Evolutionary conservation across 2,113 vertebrate species (phyloP).

Genomic region (Takifugu bimaculatus): DNA sequence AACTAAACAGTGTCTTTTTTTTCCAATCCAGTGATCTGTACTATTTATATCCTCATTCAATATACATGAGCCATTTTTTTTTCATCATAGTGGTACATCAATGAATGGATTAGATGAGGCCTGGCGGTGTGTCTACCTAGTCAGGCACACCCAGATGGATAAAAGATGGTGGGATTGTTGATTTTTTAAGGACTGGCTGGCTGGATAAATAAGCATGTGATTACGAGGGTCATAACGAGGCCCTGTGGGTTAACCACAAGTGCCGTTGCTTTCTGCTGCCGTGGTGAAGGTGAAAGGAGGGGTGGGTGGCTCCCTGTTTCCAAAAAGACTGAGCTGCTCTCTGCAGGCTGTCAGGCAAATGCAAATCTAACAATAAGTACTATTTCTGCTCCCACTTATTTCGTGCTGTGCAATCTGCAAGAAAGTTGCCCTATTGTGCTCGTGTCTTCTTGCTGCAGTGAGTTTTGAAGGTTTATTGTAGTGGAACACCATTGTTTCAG

Average conservation of each 20-base stretch:
- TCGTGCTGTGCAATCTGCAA: slow-evolving; percentile 13
- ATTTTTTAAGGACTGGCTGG: slow-evolving; percentile 34
- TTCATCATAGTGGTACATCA: slow-evolving; percentile 52
- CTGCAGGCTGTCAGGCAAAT: slow-evolving; percentile 28
- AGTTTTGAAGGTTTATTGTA: slow-evolving; percentile 21
- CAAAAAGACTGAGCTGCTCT: slow-evolving; percentile 30
- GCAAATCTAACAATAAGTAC: slow-evolving; percentile 6
- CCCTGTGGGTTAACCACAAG: slow-evolving; percentile 63
- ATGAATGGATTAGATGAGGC: slow-evolving; percentile 48
- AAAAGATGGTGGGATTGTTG: slow-evolving; percentile 32
- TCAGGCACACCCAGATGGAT: slow-evolving; percentile 36
- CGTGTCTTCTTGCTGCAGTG: slow-evolving; percentile 31
- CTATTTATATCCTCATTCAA: slow-evolving; percentile 73
- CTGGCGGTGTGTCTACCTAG: slow-evolving; percentile 30
- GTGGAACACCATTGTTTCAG: slow-evolving; percentile 42
- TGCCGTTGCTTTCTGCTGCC: slow-evolving; percentile 53
- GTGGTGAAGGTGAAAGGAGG: slow-evolving; percentile 45
- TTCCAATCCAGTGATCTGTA: slow-evolving; percentile 33
- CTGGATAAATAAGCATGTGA: slow-evolving; percentile 44
- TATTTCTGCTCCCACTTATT: slow-evolving; percentile 15
- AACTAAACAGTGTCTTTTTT: slow-evolving; percentile 46
- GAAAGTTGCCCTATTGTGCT: slow-evolving; percentile 31
- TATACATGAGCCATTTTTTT: slow-evolving; percentile 60
- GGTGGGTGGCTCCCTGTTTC: slow-evolving; percentile 36
- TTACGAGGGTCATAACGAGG: slow-evolving; percentile 48